Evolutionary conservation across 2,113 vertebrate genomes (phyloP).

Genomic region (Amphiprion ocellaris): DNA sequence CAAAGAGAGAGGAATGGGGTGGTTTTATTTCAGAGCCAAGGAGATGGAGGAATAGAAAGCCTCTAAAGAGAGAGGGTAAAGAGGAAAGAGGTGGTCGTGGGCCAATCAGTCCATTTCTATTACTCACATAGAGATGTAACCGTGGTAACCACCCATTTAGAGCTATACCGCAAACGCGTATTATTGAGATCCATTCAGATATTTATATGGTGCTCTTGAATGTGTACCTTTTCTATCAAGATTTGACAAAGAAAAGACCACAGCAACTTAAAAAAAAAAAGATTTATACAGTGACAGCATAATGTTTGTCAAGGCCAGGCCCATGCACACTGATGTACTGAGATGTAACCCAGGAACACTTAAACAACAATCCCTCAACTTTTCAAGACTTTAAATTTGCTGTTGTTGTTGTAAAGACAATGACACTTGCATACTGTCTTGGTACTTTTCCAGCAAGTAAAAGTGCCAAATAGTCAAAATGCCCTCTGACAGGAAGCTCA

Average conservation of each 20-base stretch:
- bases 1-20: slow-evolving; percentile 30
- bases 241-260: background rate
- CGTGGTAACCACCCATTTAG: slow-evolving; percentile 16
- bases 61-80: slow-evolving; percentile 17
- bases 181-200: slow-evolving; percentile 14
- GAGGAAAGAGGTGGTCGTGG: background rate
- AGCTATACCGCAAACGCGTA: background rate
- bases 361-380: background rate
- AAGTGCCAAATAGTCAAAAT: too few relatives aligned
- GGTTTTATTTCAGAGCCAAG: slow-evolving; percentile 47
- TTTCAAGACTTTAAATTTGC: background rate
- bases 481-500: too few relatives aligned
- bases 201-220: background rate
- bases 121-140: slow-evolving; percentile 8
- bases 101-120: slow-evolving; percentile 17
- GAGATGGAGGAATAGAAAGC: slow-evolving; percentile 40
- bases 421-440: background rate
- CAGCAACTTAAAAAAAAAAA: background rate
- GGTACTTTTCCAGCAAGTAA: too few relatives aligned
- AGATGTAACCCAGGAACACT: background rate
- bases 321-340: background rate
- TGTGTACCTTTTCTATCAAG: background rate
- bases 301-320: background rate
- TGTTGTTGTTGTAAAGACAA: background rate
- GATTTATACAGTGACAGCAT: background rate